phyloP scores from a whole-genome alignment of 2,797 vertebrate species.

The Melopsittacus undulatus region DNA sequence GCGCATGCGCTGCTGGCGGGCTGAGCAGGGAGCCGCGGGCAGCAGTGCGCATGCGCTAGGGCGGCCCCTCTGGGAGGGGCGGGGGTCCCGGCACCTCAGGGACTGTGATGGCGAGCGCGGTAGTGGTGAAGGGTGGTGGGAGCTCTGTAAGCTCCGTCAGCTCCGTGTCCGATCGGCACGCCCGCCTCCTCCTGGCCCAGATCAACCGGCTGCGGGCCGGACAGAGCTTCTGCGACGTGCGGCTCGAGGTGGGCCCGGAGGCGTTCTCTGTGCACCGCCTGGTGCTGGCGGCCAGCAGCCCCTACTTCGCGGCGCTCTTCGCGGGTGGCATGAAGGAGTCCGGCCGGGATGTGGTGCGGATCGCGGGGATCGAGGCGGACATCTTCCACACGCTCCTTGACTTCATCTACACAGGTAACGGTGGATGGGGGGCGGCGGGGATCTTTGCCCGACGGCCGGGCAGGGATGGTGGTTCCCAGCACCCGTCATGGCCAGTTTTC shows the following conservation, averaged over 20 bases:
- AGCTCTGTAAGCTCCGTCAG: slow-evolving; percentile 68
- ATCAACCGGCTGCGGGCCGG: slow-evolving; percentile 91
- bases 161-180: slow-evolving; percentile 85
- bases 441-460: neutral
- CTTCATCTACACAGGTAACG: slow-evolving; percentile 90
- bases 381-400: slow-evolving; percentile 91
- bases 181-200: slow-evolving; percentile 88
- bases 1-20: neutral
- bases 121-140: neutral
- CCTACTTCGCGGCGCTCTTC: slow-evolving; percentile 93
- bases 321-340: slow-evolving; percentile 92
- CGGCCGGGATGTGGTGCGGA: slow-evolving; percentile 88
- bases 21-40: accelerated
- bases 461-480: neutral
- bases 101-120: neutral
- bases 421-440: neutral
- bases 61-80: neutral
- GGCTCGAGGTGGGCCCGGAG: slow-evolving; percentile 84
- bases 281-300: slow-evolving; percentile 94
- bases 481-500: neutral
- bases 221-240: slow-evolving; percentile 91
- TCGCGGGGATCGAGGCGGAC: slow-evolving; percentile 87
- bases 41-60: neutral
- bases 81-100: accelerated
- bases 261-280: slow-evolving; percentile 89